Base-by-base conservation (phyloP, 2,113 vertebrate species). In the Sebastes schlegelii region DNA sequence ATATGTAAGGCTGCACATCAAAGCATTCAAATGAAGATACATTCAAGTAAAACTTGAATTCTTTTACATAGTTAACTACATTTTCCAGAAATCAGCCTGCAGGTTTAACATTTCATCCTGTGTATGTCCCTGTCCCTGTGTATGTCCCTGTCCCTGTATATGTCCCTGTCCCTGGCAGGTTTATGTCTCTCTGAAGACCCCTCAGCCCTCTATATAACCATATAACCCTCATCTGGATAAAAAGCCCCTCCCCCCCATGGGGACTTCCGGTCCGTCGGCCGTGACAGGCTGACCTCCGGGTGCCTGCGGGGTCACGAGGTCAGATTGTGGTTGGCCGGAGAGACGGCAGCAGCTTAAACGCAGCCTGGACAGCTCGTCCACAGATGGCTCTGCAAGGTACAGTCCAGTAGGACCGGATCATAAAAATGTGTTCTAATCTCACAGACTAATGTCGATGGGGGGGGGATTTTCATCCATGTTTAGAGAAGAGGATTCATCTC, bases 241-340 rank as follows among this genome's bases (percentile, higher is more conserved):
- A 83, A 87, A 78, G 67, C 49, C 75, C 63, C 83, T 3, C 26
- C 34, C 26, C 34, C 34, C 34, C 65, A 34, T 34, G 0, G 77
- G 65, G 83, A 85, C 80, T 88, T 90, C 83, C 62, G 70, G 73
- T 45, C 77, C 1, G 17, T 46, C 1, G 42, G 48, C 76, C 77
- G 74, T 88, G 87, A 79, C 79, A n/a, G 67, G 66, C 19, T 87
- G 85, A 87, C 88, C 88, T 79, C 74, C 7, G 57, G 55, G 46
- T 74, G 72, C 65, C 60, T 42, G 71, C 55, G 5, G 75, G 86
- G 89, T 88, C 82, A 86, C 12, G 1, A 74, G 83, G 89, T 90
- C 80, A 90, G 19, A 76, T 1, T 82, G 43, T 72, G 79, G 70
- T 82, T 76, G 51, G 70, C 58, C 12, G 2, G 21, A 63, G 87